phyloP scores from a whole-genome alignment of 1,140 invertebrate species.

The Aporrectodea caliginosa region DNA sequence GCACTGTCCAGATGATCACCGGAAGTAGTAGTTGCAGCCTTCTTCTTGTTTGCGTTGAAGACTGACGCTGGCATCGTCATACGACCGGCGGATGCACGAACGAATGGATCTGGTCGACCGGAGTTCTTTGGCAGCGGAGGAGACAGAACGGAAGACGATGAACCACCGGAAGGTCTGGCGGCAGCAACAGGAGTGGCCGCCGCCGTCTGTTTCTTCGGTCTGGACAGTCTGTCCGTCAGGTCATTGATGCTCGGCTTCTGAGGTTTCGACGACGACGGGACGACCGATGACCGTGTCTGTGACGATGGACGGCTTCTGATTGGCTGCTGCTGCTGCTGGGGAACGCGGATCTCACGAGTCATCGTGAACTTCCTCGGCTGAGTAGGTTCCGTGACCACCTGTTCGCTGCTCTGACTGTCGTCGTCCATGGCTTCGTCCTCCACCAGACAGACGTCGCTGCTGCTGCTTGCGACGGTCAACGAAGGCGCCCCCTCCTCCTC shows the following conservation, averaged over 20 bases:
- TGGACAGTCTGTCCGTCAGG: conserved; percentile 8
- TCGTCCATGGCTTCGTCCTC: neutral
- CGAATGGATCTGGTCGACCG: conserved; percentile 9
- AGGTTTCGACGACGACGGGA: neutral
- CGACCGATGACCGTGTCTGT: too few species aligned
- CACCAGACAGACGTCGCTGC: too few species aligned
- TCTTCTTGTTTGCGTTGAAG: conserved; percentile 21
- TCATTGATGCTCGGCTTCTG: neutral
- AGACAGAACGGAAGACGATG: neutral
- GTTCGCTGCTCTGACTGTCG: neutral
- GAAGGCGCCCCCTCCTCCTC: neutral
- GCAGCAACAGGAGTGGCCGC: neutral
- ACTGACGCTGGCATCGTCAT: conserved; percentile 29
- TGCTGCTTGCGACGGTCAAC: neutral
- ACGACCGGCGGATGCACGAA: conserved; percentile 13
- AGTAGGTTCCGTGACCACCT: neutral
- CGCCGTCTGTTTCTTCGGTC: neutral
- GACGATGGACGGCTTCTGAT: too few species aligned
- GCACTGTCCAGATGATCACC: neutral
- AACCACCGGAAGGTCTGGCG: neutral
- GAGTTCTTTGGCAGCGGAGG: neutral
- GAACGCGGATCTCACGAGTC: neutral
- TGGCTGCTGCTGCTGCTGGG: neutral
- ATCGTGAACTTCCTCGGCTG: neutral
- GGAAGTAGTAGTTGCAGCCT: conserved; percentile 19